Conservation (phyloP, 2,888 invertebrate species). For the Onchidella celtica region DNA sequence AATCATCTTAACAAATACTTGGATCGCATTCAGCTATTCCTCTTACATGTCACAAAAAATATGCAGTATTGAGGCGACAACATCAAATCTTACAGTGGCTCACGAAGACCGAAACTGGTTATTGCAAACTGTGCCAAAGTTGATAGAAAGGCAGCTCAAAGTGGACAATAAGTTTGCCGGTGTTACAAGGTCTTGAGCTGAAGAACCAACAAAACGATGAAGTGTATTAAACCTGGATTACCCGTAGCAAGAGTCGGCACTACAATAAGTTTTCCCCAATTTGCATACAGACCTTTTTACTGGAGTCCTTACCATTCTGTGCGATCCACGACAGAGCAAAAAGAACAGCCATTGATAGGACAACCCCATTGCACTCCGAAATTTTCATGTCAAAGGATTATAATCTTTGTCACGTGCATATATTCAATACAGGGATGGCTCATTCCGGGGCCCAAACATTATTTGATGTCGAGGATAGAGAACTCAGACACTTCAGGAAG, state of each 20-base stretch:
- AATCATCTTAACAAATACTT: too few species aligned
- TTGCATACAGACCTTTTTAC: conserved; percentile 17
- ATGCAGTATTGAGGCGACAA: too few species aligned
- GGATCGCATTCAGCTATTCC: too few species aligned
- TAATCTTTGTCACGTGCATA: conserved; percentile 27
- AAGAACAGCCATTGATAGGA: conserved; percentile 5
- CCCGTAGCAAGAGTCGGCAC: conserved; percentile 15
- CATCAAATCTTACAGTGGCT: too few species aligned
- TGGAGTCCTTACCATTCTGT: conserved; percentile 24
- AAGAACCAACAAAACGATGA: conserved; percentile 21
- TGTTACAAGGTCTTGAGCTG: conserved; percentile 3
- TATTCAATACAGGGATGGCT: conserved; percentile 7
- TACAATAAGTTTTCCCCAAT: conserved; percentile 12
- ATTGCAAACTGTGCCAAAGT: too few species aligned
- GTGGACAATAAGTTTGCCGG: too few species aligned
- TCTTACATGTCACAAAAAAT: too few species aligned
- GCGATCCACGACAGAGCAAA: neutral
- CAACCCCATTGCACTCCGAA: conserved; percentile 1
- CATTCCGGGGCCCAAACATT: too few species aligned
- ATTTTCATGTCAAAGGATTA: conserved; percentile 19
- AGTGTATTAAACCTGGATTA: conserved; percentile 39
- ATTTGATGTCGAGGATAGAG: too few species aligned
- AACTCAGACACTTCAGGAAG: too few species aligned
- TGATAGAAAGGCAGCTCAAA: too few species aligned
- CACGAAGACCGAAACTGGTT: too few species aligned